Evolutionary conservation across 2,888 invertebrate genomes (phyloP).

Genomic region (Cataglyphis altisquamis): DNA sequence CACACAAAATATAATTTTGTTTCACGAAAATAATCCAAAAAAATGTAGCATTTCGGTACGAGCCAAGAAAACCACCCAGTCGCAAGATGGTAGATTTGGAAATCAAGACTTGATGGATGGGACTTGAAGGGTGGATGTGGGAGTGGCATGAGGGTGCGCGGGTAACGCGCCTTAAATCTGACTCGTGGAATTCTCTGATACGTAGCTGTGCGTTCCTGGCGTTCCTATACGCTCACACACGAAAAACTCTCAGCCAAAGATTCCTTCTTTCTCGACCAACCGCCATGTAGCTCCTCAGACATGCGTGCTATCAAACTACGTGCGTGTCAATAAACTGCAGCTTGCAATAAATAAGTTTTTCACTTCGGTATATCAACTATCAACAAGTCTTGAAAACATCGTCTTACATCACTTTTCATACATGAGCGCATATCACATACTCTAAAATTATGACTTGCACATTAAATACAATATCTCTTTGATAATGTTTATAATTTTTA

Average conservation of each 20-base stretch:
- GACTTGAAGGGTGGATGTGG: slow-evolving; percentile 70
- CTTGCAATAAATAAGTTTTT: slow-evolving; percentile 10
- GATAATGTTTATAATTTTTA: background rate
- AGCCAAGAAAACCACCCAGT: slow-evolving; percentile 60
- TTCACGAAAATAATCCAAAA: background rate
- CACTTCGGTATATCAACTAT: background rate
- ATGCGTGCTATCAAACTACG: slow-evolving; percentile 66
- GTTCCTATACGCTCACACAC: slow-evolving; percentile 67
- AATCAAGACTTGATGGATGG: slow-evolving; percentile 74
- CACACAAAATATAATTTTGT: background rate
- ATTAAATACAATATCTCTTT: background rate
- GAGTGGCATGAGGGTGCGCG: slow-evolving; percentile 75
- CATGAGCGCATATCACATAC: background rate
- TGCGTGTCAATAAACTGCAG: slow-evolving; percentile 10
- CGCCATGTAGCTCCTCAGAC: slow-evolving; percentile 59
- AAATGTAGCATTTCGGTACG: slow-evolving; percentile 50
- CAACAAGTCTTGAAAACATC: background rate
- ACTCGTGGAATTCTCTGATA: slow-evolving; percentile 65
- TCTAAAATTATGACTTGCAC: background rate
- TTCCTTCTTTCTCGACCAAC: slow-evolving; percentile 69
- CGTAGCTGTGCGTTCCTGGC: slow-evolving; percentile 50
- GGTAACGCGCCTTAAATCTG: slow-evolving; percentile 63
- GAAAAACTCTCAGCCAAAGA: slow-evolving; percentile 61
- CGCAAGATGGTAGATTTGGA: slow-evolving; percentile 68
- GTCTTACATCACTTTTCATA: background rate